Evolutionary conservation across 2,888 invertebrate species (phyloP).

Genomic region (Mayetiola destructor): DNA sequence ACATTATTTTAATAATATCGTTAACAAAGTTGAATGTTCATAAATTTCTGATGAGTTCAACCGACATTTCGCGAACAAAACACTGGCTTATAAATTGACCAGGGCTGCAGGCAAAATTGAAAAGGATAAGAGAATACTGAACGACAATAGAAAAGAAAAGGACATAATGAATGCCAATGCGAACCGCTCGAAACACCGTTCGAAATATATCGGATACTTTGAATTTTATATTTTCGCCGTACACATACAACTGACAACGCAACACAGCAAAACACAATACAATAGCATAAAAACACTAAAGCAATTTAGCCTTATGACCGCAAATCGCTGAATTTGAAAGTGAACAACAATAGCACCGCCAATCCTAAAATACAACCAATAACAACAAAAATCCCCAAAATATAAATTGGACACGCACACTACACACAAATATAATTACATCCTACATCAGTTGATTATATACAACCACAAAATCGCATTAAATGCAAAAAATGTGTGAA

Average conservation of each 20-base stretch:
- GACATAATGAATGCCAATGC: background rate
- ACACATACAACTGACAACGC: background rate
- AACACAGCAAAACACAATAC: background rate
- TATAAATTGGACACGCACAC: conserved; percentile 2
- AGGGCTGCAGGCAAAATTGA: no score
- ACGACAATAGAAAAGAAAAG: background rate
- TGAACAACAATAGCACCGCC: background rate
- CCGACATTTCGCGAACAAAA: no score
- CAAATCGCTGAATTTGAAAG: background rate
- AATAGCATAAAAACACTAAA: no score
- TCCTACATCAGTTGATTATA: background rate
- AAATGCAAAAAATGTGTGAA: no score
- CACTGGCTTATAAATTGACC: no score
- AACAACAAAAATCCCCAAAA: background rate
- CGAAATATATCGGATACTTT: background rate
- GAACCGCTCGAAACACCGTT: no score
- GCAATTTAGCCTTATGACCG: background rate
- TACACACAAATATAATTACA: background rate
- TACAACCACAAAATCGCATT: no score
- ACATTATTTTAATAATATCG: conserved; percentile 9
- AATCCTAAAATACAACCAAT: background rate
- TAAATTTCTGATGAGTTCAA: background rate
- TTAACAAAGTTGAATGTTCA: conserved; percentile 4
- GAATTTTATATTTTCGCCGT: no score
- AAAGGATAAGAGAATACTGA: background rate